Percentiles rank a stretch among this genome's conserved stretches.
These are phyloP conservation scores for Eospalax fontanierii DNA, from an alignment of 2,797 vertebrate genomes.

Conservation along the genomic window DNA sequence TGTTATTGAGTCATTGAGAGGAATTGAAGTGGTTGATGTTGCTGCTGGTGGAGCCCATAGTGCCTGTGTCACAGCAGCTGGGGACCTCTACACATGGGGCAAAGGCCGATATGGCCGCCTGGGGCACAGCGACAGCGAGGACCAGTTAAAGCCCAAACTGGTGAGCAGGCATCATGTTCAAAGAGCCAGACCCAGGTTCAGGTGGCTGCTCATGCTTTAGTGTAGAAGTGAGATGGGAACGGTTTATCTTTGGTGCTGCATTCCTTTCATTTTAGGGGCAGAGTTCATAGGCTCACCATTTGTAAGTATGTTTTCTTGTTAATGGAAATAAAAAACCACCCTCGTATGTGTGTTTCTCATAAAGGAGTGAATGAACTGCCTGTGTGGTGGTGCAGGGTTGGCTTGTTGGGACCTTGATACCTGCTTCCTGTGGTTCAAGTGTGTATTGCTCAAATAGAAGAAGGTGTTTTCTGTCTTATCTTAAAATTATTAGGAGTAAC, in stretches of 20 bases:
- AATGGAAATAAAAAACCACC: neutral
- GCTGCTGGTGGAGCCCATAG: slow-evolving; percentile 99
- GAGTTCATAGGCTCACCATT: neutral
- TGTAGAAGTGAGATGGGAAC: neutral
- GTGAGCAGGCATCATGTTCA: slow-evolving; percentile 86
- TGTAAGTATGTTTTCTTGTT: neutral
- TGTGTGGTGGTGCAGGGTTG: neutral
- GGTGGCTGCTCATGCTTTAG: too few species aligned
- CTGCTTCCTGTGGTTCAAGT: neutral
- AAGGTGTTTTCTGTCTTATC: neutral
- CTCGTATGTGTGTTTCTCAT: too few species aligned
- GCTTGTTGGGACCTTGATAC: neutral
- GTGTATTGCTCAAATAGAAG: neutral
- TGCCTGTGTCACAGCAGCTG: slow-evolving; percentile 97
- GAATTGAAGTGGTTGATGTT: slow-evolving; percentile 97
- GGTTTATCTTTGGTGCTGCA: accelerated
- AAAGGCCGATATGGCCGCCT: slow-evolving; percentile 98
- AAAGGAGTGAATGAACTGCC: neutral
- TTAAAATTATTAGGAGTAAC: neutral
- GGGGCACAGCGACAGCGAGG: slow-evolving; percentile 98
- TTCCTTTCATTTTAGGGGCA: neutral
- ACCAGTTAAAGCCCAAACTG: slow-evolving; percentile 99
- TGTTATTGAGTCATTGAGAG: slow-evolving; percentile 97
- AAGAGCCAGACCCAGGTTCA: neutral
- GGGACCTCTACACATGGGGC: slow-evolving; percentile 99